A percentile compares a stretch with the other conserved stretches of the same genome.
Evolutionary conservation across 2,797 vertebrate species (phyloP).

Genomic region (Smutsia temminckii): DNA sequence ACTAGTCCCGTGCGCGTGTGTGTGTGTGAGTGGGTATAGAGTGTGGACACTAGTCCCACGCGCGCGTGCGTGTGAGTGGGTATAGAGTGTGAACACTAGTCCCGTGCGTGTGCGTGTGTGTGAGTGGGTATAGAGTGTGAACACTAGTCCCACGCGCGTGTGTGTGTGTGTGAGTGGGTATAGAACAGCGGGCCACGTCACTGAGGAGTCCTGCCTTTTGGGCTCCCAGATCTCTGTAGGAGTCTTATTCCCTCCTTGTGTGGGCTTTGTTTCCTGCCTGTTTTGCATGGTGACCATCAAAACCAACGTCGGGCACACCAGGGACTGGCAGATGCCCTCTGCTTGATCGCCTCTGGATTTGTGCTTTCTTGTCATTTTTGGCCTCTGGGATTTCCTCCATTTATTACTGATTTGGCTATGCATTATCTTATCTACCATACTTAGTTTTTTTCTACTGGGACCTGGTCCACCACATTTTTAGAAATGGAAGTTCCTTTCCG

Average conservation of each 20-base stretch:
- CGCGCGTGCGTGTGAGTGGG: too few relatives aligned
- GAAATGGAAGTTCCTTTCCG: neutral
- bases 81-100: too few relatives aligned
- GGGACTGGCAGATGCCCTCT: neutral
- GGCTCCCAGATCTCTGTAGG: too few relatives aligned
- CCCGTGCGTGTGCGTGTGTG: too few relatives aligned
- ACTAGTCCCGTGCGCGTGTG: too few relatives aligned
- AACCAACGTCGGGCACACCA: neutral
- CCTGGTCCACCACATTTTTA: neutral
- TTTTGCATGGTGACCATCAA: neutral
- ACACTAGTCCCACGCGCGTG: neutral
- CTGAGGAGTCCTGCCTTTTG: neutral
- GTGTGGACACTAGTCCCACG: too few relatives aligned
- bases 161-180: neutral
- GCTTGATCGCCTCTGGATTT: neutral
- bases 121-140: too few relatives aligned
- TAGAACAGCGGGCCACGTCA: neutral
- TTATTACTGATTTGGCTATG: neutral
- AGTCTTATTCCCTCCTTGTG: neutral
- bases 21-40: too few relatives aligned
- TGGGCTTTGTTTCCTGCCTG: neutral
- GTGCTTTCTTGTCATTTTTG: neutral
- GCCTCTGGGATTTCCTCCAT: neutral
- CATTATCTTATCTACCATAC: neutral
- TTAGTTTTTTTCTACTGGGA: neutral